These are phyloP conservation scores for Falco rusticolus DNA, from an alignment of 2,797 vertebrate species.

Conservation along the genomic window DNA sequence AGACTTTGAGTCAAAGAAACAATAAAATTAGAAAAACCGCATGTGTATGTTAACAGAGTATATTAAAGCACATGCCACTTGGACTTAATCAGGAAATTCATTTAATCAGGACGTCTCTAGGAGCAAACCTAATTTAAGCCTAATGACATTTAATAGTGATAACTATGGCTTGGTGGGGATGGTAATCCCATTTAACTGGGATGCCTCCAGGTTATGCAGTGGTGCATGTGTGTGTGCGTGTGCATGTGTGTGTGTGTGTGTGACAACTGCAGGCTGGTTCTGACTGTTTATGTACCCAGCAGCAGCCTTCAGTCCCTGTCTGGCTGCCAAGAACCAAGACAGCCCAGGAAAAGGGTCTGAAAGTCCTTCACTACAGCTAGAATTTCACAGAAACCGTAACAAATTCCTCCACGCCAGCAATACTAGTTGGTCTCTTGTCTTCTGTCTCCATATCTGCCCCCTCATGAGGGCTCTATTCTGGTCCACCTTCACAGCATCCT, in stretches of 20 bases:
- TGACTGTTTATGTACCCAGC: neutral
- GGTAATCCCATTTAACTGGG: slow-evolving; percentile 57
- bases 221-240: neutral
- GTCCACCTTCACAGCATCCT: neutral
- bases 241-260: neutral
- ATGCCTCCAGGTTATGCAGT: slow-evolving; percentile 51
- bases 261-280: neutral
- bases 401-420: neutral
- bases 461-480: neutral
- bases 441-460: neutral
- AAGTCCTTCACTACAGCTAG: neutral
- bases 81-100: slow-evolving; percentile 41
- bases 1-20: neutral
- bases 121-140: slow-evolving; percentile 59
- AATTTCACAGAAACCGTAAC: neutral
- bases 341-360: neutral
- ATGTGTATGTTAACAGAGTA: neutral
- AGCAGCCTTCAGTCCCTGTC: slow-evolving; percentile 1
- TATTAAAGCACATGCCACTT: slow-evolving; percentile 41
- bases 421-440: neutral
- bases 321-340: neutral
- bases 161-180: slow-evolving; percentile 39
- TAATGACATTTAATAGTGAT: slow-evolving; percentile 61
- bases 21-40: slow-evolving; percentile 8
- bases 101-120: slow-evolving; percentile 52